Percentiles rank a stretch among this genome's conserved stretches.
phyloP scores from a whole-genome alignment of 2,797 vertebrate genomes.

The Molossus molossus region DNA sequence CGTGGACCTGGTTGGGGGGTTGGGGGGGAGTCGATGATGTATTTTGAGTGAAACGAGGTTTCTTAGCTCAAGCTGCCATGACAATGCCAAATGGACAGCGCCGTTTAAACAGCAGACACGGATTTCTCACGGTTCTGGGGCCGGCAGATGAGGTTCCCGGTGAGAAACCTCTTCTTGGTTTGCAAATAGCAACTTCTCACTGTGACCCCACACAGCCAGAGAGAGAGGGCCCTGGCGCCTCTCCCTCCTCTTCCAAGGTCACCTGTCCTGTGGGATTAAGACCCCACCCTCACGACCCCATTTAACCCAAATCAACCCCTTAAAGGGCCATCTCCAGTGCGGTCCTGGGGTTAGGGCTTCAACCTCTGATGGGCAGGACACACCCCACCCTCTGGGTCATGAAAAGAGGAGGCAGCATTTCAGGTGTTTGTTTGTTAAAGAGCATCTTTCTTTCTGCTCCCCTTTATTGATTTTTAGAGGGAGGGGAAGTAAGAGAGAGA shows the following conservation, averaged over 20 bases:
- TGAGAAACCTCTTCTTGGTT: background rate
- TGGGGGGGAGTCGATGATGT: accelerated
- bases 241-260: background rate
- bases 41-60: accelerated
- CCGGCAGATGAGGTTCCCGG: accelerated
- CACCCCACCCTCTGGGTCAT: accelerated
- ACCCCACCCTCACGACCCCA: background rate
- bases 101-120: accelerated
- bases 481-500: too few relatives aligned
- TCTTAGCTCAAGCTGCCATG: accelerated
- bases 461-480: too few relatives aligned
- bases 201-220: accelerated
- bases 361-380: too few relatives aligned
- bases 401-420: too few relatives aligned
- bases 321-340: accelerated
- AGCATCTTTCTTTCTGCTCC: too few relatives aligned
- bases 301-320: background rate
- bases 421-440: too few relatives aligned
- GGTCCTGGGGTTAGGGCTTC: too few relatives aligned
- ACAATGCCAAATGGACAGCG: accelerated
- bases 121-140: accelerated
- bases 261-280: accelerated
- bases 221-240: accelerated
- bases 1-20: background rate
- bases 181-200: too few relatives aligned